Percentiles rank a stretch among this genome's conserved stretches.
Conservation (phyloP, 2,113 vertebrate species). For the Carettochelys insculpta region DNA sequence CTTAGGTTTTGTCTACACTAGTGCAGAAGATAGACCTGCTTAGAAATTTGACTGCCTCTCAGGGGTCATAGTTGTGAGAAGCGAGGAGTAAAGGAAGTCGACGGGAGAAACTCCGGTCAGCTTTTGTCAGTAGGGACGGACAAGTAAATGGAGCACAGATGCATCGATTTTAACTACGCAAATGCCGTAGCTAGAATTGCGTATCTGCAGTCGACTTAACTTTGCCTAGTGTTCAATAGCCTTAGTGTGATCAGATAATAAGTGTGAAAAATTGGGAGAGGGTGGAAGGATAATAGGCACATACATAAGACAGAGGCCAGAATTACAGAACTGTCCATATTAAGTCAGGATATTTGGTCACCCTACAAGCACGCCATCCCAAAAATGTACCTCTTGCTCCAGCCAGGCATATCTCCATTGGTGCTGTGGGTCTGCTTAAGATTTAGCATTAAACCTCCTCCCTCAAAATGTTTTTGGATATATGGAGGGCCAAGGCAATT, state of each 20-base stretch:
- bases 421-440: background rate
- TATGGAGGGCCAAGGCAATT: constrained; percentile 24
- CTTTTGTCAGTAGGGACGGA: too few species aligned
- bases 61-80: too few species aligned
- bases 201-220: too few species aligned
- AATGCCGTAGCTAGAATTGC: too few species aligned
- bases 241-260: background rate
- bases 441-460: constrained; percentile 7
- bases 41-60: too few species aligned
- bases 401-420: background rate
- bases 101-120: too few species aligned
- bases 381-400: constrained; percentile 3
- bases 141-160: too few species aligned
- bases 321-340: background rate
- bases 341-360: background rate
- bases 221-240: too few species aligned
- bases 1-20: too few species aligned
- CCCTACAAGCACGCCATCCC: background rate
- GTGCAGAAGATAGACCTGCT: too few species aligned
- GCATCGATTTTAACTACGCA: too few species aligned
- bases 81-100: too few species aligned
- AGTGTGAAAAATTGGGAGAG: background rate
- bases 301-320: background rate
- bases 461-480: constrained; percentile 25
- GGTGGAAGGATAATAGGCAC: background rate